Conservation (phyloP, 2,888 invertebrate genomes). For the Lacanobia oleracea region DNA sequence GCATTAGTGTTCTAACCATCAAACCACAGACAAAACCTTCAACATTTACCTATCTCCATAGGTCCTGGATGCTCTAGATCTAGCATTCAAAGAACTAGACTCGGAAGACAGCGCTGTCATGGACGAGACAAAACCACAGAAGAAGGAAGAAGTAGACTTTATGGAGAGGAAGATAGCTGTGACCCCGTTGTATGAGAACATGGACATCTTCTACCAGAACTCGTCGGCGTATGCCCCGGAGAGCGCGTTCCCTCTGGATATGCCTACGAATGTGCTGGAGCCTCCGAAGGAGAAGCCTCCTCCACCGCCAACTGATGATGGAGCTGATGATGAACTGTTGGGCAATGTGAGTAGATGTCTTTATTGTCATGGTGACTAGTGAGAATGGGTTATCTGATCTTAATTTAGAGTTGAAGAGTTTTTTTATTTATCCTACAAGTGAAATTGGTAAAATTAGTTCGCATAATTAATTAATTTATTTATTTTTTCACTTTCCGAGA, state of each 20-base stretch:
- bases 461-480: too few relatives aligned
- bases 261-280: conserved; percentile 91
- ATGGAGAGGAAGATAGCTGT: conserved; percentile 82
- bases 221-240: conserved; percentile 67
- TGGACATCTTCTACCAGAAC: conserved; percentile 90
- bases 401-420: too few relatives aligned
- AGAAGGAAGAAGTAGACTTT: conserved; percentile 74
- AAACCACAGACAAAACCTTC: conserved; percentile 11
- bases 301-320: conserved; percentile 93
- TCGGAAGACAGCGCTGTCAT: conserved; percentile 88
- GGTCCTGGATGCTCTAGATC: conserved; percentile 92
- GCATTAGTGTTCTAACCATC: background rate
- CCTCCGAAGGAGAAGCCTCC: conserved; percentile 97
- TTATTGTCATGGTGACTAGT: background rate
- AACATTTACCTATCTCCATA: conserved; percentile 71
- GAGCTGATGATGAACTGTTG: conserved; percentile 83
- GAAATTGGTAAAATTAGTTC: too few relatives aligned
- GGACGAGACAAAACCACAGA: conserved; percentile 75
- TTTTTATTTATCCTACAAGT: too few relatives aligned
- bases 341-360: conserved; percentile 82
- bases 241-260: conserved; percentile 89
- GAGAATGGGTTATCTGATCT: background rate
- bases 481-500: too few relatives aligned
- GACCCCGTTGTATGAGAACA: conserved; percentile 91
- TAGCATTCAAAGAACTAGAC: conserved; percentile 92